These are phyloP conservation scores for Hippocampus barbouri DNA, from an alignment of 2,113 vertebrate genomes.

Conservation along the genomic window DNA sequence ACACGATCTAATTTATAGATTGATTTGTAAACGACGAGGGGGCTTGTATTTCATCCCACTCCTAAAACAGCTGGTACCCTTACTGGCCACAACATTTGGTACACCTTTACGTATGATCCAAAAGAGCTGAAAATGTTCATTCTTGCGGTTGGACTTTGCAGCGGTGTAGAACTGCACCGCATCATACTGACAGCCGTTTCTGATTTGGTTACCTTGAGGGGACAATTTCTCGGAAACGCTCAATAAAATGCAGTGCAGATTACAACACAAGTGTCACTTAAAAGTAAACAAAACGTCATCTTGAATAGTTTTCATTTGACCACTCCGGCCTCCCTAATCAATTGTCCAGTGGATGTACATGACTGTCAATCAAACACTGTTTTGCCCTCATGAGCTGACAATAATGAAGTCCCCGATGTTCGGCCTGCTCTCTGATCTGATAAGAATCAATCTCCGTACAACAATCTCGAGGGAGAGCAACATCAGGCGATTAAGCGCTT, in stretches of 20 bases:
- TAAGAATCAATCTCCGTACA: constrained; percentile 21
- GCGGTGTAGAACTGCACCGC: background rate
- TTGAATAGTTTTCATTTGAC: background rate
- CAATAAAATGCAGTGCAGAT: background rate
- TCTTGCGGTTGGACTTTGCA: background rate
- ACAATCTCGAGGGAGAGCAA: constrained; percentile 3
- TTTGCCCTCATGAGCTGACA: background rate
- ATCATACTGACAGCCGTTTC: background rate
- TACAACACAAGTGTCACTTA: background rate
- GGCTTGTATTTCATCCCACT: background rate
- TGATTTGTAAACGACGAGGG: constrained; percentile 5
- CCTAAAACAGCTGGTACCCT: too few species aligned
- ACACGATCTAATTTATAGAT: background rate
- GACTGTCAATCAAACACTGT: background rate
- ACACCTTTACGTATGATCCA: too few species aligned
- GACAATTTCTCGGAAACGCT: background rate
- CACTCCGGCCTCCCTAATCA: background rate
- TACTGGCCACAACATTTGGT: too few species aligned
- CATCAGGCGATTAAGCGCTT: constrained; percentile 17
- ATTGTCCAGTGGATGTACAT: background rate
- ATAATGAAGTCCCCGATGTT: constrained; percentile 7
- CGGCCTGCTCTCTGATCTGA: constrained; percentile 4
- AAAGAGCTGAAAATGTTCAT: background rate
- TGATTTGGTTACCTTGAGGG: background rate
- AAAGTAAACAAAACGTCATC: background rate